Conservation (phyloP, 2,113 vertebrate species). For the Tiliqua scincoides region DNA sequence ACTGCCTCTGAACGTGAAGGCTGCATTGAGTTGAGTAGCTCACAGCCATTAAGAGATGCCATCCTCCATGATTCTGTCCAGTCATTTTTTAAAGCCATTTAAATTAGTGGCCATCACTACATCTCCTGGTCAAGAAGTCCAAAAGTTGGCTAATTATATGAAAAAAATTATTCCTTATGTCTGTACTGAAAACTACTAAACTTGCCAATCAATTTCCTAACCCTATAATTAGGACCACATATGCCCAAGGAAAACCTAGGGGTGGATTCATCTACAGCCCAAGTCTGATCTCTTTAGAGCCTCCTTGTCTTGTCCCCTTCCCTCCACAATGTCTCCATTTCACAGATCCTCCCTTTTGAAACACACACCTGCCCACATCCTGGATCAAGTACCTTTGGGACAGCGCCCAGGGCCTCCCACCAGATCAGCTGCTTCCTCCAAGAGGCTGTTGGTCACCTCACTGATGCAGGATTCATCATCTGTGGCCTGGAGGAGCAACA, state of each 20-base stretch:
- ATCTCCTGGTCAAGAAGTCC: neutral
- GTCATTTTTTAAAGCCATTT: too few relatives aligned
- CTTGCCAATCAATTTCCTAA: too few relatives aligned
- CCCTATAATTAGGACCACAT: neutral
- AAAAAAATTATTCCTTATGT: neutral
- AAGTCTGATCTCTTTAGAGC: neutral
- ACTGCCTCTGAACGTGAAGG: neutral
- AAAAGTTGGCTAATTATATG: neutral
- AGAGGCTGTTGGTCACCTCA: conserved; percentile 84
- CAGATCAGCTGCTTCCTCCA: conserved; percentile 80
- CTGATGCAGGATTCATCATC: conserved; percentile 87
- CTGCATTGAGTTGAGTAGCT: neutral
- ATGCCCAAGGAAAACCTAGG: too few relatives aligned
- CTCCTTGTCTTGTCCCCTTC: neutral
- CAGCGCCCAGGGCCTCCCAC: conserved; percentile 48
- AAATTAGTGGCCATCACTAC: neutral
- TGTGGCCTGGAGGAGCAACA: conserved; percentile 73
- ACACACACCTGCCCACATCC: neutral
- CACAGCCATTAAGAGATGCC: neutral
- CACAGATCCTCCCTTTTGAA: neutral
- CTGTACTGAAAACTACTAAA: too few relatives aligned
- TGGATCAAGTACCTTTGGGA: conserved; percentile 62
- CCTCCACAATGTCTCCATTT: neutral
- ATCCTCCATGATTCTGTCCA: neutral
- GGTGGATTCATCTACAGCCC: neutral